Conservation (phyloP, 37 sponge, comb jelly and placozoan genomes). For the Corticium candelabrum region DNA sequence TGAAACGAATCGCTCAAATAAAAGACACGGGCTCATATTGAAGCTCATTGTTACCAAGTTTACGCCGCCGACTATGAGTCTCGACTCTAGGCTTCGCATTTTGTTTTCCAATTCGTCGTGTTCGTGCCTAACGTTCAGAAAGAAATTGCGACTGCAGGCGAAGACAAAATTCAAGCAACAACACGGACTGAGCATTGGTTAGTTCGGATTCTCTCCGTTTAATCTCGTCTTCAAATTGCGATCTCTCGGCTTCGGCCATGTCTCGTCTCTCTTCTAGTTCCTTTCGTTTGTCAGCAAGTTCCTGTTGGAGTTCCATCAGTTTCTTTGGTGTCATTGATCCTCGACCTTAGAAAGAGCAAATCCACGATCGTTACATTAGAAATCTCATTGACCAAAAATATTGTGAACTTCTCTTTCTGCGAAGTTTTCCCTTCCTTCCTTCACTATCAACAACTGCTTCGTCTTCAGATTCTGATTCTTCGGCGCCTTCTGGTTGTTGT, state of each 20-base stretch:
- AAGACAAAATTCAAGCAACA: too few species aligned
- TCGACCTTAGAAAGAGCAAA: not conserved
- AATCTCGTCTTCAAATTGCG: conserved; percentile 47
- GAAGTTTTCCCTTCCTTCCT: not conserved
- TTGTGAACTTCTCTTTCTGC: conserved; percentile 15
- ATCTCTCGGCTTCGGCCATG: conserved; percentile 75
- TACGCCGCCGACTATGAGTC: conserved; percentile 96
- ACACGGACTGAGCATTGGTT: conserved; percentile 60
- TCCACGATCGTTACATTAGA: not conserved
- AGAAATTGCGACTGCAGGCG: too few species aligned
- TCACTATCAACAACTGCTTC: conserved; percentile 33
- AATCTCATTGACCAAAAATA: conserved; percentile 5
- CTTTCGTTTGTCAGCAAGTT: conserved; percentile 69
- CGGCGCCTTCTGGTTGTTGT: not conserved
- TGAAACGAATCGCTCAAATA: not conserved
- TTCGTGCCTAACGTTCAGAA: conserved; percentile 62
- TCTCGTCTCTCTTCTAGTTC: conserved; percentile 47
- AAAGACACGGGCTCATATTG: not conserved
- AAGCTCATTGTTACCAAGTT: too few species aligned
- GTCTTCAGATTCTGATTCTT: conserved; percentile 5
- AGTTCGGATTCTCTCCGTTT: conserved; percentile 69
- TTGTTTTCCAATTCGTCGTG: conserved; percentile 62
- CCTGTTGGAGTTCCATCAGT: conserved; percentile 15
- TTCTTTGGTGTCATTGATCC: conserved; percentile 45
- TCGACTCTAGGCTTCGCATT: conserved; percentile 57